Evolutionary conservation across 92 coral and sea anemone species (phyloP).

Genomic region (Palythoa grandiflora): DNA sequence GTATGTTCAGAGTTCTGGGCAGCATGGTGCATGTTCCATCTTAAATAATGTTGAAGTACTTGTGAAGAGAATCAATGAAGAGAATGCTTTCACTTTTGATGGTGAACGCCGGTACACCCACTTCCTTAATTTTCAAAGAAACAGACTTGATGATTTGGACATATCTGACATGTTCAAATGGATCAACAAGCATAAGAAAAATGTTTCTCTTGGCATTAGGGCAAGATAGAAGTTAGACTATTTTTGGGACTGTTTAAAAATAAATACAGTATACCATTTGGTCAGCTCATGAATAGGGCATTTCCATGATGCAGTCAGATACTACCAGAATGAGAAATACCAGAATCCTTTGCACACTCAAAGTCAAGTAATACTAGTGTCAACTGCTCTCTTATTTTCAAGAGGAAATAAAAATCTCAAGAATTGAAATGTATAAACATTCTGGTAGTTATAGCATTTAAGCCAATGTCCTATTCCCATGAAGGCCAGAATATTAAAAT

Average conservation of each 20-base stretch:
- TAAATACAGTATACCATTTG: background rate
- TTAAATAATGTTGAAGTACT: slow-evolving; percentile 44
- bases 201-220: slow-evolving; percentile 27
- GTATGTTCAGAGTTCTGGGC: slow-evolving; percentile 66
- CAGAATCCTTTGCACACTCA: background rate
- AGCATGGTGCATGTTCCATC: slow-evolving; percentile 48
- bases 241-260: background rate
- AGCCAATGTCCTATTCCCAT: too few relatives aligned
- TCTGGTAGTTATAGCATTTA: too few relatives aligned
- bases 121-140: slow-evolving; percentile 1
- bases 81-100: background rate
- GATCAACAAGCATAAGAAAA: slow-evolving; percentile 47
- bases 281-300: background rate
- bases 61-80: slow-evolving; percentile 25
- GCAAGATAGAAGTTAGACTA: slow-evolving; percentile 30
- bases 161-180: slow-evolving; percentile 36
- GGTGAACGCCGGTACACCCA: slow-evolving; percentile 33
- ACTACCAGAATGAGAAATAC: background rate
- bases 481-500: too few relatives aligned
- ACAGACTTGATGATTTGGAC: slow-evolving; percentile 23
- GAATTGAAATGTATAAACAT: too few relatives aligned
- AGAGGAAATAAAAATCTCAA: too few relatives aligned
- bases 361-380: background rate
- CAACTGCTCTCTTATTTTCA: background rate
- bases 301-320: background rate